Conservation (phyloP, 2,797 vertebrate genomes). For the Cirrhinus mrigala region DNA sequence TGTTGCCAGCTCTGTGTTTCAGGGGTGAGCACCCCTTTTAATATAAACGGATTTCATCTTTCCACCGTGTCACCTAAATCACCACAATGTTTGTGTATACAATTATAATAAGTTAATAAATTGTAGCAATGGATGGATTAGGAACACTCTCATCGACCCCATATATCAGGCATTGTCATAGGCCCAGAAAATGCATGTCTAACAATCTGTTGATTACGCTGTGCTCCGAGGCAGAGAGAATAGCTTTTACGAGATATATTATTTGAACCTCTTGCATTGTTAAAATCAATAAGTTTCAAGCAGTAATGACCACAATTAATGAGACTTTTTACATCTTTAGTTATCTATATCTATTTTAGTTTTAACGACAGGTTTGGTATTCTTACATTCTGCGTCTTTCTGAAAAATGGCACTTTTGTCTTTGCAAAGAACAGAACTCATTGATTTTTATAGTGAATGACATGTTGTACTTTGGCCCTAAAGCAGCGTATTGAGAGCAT, state of each 20-base stretch:
- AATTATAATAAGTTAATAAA: slow-evolving; percentile 99
- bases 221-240: slow-evolving; percentile 78
- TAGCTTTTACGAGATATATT: slow-evolving; percentile 79
- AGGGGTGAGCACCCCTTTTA: slow-evolving; percentile 99
- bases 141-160: slow-evolving; percentile 90
- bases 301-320: slow-evolving; percentile 82
- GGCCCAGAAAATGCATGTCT: slow-evolving; percentile 97
- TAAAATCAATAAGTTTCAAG: slow-evolving; percentile 83
- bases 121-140: slow-evolving; percentile 97
- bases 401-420: slow-evolving; percentile 79
- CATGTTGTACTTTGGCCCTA: slow-evolving; percentile 18
- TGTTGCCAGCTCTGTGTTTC: slow-evolving; percentile 89
- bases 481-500: slow-evolving; percentile 24
- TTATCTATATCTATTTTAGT: slow-evolving; percentile 70
- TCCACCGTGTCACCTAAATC: slow-evolving; percentile 99
- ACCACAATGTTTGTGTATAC: slow-evolving; percentile 99
- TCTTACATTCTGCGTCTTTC: slow-evolving; percentile 65
- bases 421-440: slow-evolving; percentile 74
- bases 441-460: slow-evolving; percentile 45
- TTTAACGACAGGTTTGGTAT: slow-evolving; percentile 82
- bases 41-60: slow-evolving; percentile 99
- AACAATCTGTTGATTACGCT: slow-evolving; percentile 99
- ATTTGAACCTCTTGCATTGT: slow-evolving; percentile 83
- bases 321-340: slow-evolving; percentile 74
- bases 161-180: slow-evolving; percentile 95